phyloP scores from a whole-genome alignment of 2,888 invertebrate genomes.

The Aquatica leii region DNA sequence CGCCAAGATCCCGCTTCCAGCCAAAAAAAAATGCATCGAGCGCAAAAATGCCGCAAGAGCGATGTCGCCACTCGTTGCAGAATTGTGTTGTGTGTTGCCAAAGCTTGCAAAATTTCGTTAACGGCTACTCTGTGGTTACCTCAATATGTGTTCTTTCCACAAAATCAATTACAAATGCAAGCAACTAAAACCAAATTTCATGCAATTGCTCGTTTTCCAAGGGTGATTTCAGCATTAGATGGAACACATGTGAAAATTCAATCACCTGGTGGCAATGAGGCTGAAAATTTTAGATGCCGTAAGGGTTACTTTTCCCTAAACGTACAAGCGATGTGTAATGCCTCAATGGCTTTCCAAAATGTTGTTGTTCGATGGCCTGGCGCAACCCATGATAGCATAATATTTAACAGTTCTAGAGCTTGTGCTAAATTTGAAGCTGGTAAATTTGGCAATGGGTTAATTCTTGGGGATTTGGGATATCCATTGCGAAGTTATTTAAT shows the following conservation, averaged over 20 bases:
- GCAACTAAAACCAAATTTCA: slow-evolving; percentile 1
- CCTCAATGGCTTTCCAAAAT: slow-evolving; percentile 3
- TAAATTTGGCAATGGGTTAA: neutral
- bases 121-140: too few relatives aligned
- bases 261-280: slow-evolving; percentile 1
- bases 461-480: slow-evolving; percentile 5
- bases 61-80: too few relatives aligned
- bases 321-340: slow-evolving; percentile 1
- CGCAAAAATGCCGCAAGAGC: too few relatives aligned
- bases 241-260: slow-evolving; percentile 1
- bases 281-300: slow-evolving; percentile 5
- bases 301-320: slow-evolving; percentile 1
- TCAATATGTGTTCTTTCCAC: too few relatives aligned
- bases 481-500: neutral
- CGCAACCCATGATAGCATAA: slow-evolving; percentile 2
- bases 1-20: too few relatives aligned
- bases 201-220: slow-evolving; percentile 8
- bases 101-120: too few relatives aligned
- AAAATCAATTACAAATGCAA: too few relatives aligned
- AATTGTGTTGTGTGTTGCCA: too few relatives aligned
- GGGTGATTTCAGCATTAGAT: neutral
- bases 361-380: slow-evolving; percentile 5
- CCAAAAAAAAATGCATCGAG: too few relatives aligned
- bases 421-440: slow-evolving; percentile 5
- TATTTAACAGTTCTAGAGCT: neutral